These are phyloP conservation scores for Cotesia vestalis DNA, from an alignment of 1,140 invertebrate genomes.

Conservation along the genomic window DNA sequence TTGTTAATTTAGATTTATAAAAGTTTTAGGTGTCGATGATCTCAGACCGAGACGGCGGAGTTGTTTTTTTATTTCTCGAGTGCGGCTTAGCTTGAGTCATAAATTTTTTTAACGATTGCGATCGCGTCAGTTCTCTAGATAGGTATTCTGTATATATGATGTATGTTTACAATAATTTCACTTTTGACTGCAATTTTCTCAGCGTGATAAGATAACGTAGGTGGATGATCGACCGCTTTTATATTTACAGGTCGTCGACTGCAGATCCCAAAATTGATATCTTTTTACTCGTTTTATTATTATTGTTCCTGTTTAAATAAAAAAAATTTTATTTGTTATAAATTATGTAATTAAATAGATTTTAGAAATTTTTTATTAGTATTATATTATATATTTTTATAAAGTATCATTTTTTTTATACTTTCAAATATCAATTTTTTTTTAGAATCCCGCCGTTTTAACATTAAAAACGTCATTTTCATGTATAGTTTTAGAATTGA, in stretches of 20 bases:
- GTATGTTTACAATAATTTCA: constrained; percentile 13
- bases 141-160: neutral
- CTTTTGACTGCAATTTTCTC: constrained; percentile 2
- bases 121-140: too few species aligned
- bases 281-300: neutral
- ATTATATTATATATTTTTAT: too few species aligned
- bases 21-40: too few species aligned
- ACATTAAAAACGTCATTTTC: too few species aligned
- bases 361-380: too few species aligned
- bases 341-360: neutral
- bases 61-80: neutral
- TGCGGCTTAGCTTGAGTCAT: neutral
- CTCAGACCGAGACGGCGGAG: too few species aligned
- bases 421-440: too few species aligned
- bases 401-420: too few species aligned
- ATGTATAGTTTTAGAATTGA: too few species aligned
- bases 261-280: neutral
- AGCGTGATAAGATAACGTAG: constrained; percentile 18
- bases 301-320: neutral
- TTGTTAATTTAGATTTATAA: neutral
- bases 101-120: neutral
- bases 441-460: too few species aligned
- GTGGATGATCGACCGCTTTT: constrained; percentile 1
- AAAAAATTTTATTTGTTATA: neutral
- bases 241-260: constrained; percentile 12